Base-by-base conservation (phyloP, 2,888 invertebrate genomes). In the Callosobruchus maculatus region DNA sequence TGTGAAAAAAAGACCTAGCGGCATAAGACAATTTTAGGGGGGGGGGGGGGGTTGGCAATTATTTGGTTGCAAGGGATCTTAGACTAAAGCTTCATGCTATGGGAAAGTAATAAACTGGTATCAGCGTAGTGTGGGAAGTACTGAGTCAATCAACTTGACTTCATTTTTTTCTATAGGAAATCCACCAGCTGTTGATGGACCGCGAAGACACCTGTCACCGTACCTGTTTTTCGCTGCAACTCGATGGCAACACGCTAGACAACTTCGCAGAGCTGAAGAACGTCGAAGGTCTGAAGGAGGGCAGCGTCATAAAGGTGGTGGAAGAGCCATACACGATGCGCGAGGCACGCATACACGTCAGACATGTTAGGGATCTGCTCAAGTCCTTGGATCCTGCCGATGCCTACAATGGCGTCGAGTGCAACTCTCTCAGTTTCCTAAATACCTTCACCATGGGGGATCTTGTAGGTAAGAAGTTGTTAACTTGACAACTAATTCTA, bases 241-340 rank as follows among this genome's bases (percentile, higher is more conserved):
- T 99, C 71, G 97, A 99, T 83, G 97, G 97, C 66, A 93, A 93
- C 73, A 96, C 97, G 0, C 89, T 99, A 79, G 99, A 99, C 85
- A 98, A 98, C 88, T 99, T 99, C 88, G 97, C 98, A 2, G 99
- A 99, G 87, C 88, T 99, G 77, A 99, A 99, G 87, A 97, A 95
- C 84, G 95, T 99, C 80, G 97, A 98, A 84, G 97, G 97, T 0
- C 89, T 99, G 70, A 96, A 97, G 86, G 98, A 98, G 86, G 97
- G 97, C 21, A 97, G 97, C 2, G 90, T 96, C 66, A 95, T 99
- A 74, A 97, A 93, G 90, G 95, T 96, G 0, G 94, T 96, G 70
- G 94, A 95, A 89, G 99, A 99, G 85, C 97, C 97, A 0, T 98
- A 99, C 86, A 99, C 99, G 21, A 97, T 98, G 91, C 93, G 99